Conservation (phyloP, 2,797 vertebrate species). For the Gymnopithys bicolor region DNA sequence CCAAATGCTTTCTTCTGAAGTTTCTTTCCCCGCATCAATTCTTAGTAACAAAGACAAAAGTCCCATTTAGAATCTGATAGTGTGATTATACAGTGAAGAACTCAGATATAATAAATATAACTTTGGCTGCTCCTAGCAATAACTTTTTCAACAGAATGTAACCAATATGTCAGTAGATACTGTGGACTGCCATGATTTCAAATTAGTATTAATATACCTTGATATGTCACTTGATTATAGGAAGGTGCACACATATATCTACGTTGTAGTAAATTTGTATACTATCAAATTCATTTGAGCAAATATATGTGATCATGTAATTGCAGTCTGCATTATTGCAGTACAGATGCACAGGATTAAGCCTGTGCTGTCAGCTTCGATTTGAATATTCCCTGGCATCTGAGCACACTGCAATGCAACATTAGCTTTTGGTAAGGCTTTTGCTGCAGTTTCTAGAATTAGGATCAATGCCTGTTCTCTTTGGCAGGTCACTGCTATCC, state of each 20-base stretch:
- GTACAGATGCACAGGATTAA: constrained; percentile 4
- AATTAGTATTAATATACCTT: neutral
- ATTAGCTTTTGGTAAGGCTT: neutral
- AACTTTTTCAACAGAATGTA: constrained; percentile 10
- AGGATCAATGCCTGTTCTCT: neutral
- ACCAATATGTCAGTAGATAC: neutral
- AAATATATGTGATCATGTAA: constrained; percentile 29
- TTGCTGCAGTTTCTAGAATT: neutral
- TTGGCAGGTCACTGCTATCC: neutral
- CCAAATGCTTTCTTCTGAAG: neutral
- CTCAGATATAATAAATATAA: constrained; percentile 1
- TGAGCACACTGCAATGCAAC: neutral
- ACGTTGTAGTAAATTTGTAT: neutral
- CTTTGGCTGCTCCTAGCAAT: constrained; percentile 1
- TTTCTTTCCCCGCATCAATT: neutral
- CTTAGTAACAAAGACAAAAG: constrained; percentile 11
- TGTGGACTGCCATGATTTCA: neutral
- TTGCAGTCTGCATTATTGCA: constrained; percentile 4
- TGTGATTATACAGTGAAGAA: neutral
- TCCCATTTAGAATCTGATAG: neutral
- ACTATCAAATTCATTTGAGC: constrained; percentile 6
- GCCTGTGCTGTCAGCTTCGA: constrained; percentile 34
- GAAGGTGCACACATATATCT: neutral
- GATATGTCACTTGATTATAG: neutral
- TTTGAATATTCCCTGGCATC: neutral